Evolutionary conservation across 2,888 invertebrate genomes (phyloP).

Genomic region (Sepioteuthis lessoniana): DNA sequence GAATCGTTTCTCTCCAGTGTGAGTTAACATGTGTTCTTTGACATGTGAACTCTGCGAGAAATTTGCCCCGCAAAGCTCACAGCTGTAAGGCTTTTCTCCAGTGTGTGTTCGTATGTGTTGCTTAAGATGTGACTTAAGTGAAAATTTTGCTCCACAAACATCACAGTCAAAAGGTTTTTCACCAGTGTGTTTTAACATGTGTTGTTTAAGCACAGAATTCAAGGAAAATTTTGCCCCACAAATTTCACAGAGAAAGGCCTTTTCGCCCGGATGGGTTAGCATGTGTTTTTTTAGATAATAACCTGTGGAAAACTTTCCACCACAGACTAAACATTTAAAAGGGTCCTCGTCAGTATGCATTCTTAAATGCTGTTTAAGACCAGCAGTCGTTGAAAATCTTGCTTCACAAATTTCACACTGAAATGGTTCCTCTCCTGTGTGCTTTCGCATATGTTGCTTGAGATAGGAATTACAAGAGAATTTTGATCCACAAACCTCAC

Average conservation of each 20-base stretch:
- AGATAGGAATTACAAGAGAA: not conserved
- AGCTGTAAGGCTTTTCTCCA: too few relatives aligned
- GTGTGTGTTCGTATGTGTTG: too few relatives aligned
- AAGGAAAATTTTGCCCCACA: not conserved
- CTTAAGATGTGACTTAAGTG: too few relatives aligned
- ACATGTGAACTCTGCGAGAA: too few relatives aligned
- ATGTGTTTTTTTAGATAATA: not conserved
- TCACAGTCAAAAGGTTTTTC: too few relatives aligned
- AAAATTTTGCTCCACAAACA: too few relatives aligned
- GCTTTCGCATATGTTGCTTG: not conserved
- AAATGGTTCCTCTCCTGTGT: not conserved
- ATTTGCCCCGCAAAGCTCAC: too few relatives aligned
- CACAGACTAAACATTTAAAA: not conserved
- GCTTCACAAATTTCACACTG: not conserved
- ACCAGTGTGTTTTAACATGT: not conserved
- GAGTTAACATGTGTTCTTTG: too few relatives aligned
- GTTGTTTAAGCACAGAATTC: conserved; percentile 35
- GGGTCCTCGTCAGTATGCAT: not conserved
- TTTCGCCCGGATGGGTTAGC: not conserved
- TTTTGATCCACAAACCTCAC: not conserved
- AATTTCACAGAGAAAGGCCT: not conserved
- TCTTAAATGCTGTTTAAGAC: not conserved
- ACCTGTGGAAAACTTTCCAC: not conserved
- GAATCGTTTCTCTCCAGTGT: too few relatives aligned
- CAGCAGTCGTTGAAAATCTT: not conserved